Conservation (phyloP, 2,888 invertebrate genomes). For the Drosophila gaucha region DNA sequence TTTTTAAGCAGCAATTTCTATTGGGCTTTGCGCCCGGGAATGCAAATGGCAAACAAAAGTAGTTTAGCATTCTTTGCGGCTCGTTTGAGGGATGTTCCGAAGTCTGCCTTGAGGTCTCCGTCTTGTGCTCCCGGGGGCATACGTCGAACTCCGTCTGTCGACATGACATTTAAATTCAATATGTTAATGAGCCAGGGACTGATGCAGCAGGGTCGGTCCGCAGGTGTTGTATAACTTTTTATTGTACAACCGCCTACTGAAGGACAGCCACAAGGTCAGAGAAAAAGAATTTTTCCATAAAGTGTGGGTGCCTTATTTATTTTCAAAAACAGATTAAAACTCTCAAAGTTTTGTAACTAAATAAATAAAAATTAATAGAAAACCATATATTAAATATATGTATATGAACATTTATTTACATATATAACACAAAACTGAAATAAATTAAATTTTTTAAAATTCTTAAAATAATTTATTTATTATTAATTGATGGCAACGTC, state of each 20-base stretch:
- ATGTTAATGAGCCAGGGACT: constrained; percentile 66
- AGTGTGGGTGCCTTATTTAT: background rate
- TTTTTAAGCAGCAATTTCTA: constrained; percentile 65
- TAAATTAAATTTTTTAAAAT: background rate
- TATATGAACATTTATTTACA: background rate
- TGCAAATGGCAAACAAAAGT: constrained; percentile 72
- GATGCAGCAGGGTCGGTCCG: constrained; percentile 18
- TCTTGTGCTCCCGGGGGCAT: constrained; percentile 3
- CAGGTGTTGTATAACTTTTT: constrained; percentile 61
- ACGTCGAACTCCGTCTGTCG: constrained; percentile 35
- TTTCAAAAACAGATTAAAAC: background rate
- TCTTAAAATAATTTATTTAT: background rate
- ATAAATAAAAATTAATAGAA: background rate
- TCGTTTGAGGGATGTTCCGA: constrained; percentile 61
- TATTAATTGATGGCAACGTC: too few relatives aligned
- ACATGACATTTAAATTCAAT: constrained; percentile 74
- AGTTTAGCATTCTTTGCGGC: constrained; percentile 71
- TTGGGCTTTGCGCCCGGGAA: constrained; percentile 35
- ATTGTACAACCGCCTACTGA: constrained; percentile 22
- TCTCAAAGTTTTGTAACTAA: background rate
- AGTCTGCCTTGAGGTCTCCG: constrained; percentile 28
- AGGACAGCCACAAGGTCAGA: constrained; percentile 58
- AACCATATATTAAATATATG: background rate
- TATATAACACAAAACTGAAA: too few relatives aligned
- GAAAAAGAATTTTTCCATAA: constrained; percentile 7